A percentile compares a stretch with the other conserved stretches of the same genome.
Evolutionary conservation across 2,797 vertebrate species (phyloP).

Genomic region (Taeniopygia guttata): DNA sequence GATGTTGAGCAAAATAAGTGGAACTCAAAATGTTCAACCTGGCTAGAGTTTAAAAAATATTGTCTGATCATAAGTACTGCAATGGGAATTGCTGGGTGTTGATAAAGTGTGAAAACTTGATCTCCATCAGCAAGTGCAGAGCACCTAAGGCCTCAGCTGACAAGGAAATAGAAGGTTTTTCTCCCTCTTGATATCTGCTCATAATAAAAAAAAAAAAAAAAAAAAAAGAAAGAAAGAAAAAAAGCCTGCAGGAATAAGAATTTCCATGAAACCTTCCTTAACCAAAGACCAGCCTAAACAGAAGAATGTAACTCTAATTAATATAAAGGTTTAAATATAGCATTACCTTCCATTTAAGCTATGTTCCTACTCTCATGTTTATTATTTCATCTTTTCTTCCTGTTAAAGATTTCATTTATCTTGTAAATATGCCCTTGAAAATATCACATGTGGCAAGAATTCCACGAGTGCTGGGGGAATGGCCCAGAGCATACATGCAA

Average conservation of each 20-base stretch:
- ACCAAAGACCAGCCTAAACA: neutral
- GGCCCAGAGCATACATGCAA: neutral
- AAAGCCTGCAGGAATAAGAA: neutral
- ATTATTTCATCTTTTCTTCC: neutral
- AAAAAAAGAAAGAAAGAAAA: neutral
- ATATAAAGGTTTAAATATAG: neutral
- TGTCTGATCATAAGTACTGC: neutral
- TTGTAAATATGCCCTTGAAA: neutral
- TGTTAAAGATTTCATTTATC: neutral
- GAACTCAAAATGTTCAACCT: neutral
- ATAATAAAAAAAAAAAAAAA: neutral
- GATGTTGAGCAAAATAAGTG: neutral
- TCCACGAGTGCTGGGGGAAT: neutral
- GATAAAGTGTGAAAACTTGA: neutral
- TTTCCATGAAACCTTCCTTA: neutral
- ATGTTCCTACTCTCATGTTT: neutral
- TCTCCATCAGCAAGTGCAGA: neutral
- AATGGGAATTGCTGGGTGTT: neutral
- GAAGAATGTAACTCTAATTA: neutral
- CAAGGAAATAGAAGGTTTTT: neutral
- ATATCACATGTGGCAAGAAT: neutral
- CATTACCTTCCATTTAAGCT: neutral
- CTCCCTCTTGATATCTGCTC: neutral
- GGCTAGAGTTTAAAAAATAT: neutral
- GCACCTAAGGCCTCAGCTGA: neutral